Conservation (phyloP, 2,113 vertebrate species). For the Chamaea fasciata region DNA sequence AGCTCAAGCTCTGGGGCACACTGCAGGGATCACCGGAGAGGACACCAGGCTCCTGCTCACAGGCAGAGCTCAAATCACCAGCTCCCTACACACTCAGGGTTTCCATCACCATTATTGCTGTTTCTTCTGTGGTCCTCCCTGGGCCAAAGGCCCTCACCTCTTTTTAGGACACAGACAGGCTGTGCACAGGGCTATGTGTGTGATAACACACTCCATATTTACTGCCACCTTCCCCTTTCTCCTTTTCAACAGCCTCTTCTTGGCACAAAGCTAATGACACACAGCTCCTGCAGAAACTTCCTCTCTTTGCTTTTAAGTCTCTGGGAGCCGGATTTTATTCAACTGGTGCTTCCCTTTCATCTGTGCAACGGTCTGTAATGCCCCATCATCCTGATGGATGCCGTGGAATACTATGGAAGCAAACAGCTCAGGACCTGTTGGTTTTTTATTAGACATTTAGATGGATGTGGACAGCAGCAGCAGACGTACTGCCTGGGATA, state of each 20-base stretch:
- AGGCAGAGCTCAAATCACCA: neutral
- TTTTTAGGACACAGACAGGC: neutral
- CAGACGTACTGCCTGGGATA: neutral
- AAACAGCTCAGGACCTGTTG: neutral
- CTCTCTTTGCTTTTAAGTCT: neutral
- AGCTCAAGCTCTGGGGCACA: neutral
- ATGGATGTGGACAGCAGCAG: neutral
- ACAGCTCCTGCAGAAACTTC: neutral
- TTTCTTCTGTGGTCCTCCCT: neutral
- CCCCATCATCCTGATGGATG: conserved; percentile 8
- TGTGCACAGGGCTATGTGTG: neutral
- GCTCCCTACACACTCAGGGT: neutral
- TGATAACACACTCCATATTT: neutral
- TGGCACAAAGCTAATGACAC: neutral
- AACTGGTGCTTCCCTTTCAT: neutral
- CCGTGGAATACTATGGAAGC: neutral
- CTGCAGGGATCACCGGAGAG: neutral
- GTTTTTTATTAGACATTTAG: neutral
- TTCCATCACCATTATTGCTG: neutral
- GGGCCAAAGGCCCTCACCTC: neutral
- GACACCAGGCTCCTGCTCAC: neutral
- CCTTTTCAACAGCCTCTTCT: neutral
- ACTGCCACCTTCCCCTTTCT: neutral
- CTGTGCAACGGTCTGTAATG: conserved; percentile 4
- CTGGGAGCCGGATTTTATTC: conserved; percentile 27